phyloP scores from a whole-genome alignment of 2,113 vertebrate species.

The Ciconia maguari region DNA sequence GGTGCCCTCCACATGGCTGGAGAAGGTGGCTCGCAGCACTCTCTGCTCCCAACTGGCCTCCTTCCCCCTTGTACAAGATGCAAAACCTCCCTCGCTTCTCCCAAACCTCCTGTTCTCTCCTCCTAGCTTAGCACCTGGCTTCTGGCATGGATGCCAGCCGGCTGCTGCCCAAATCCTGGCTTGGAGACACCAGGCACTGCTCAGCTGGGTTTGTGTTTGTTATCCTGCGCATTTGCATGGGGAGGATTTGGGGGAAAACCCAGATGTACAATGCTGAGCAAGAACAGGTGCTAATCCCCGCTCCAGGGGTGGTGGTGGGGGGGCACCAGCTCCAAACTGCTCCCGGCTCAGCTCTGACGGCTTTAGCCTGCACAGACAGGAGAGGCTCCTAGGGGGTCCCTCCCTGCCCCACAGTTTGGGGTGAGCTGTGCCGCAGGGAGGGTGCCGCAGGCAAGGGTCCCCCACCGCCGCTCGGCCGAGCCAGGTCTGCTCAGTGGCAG shows the following conservation, averaged over 20 bases:
- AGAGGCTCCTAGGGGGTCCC: not conserved
- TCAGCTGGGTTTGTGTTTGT: conserved; percentile 34
- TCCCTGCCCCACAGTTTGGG: not conserved
- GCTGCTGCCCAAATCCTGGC: conserved; percentile 37
- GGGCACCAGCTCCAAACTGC: not conserved
- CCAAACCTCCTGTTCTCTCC: not conserved
- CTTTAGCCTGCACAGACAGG: not conserved
- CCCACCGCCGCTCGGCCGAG: rapidly evolving
- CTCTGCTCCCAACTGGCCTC: not conserved
- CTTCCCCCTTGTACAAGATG: not conserved
- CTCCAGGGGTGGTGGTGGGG: not conserved
- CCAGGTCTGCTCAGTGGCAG: not conserved
- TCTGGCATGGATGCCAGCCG: not conserved
- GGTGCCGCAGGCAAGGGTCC: not conserved
- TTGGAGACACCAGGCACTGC: not conserved
- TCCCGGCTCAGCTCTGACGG: not conserved
- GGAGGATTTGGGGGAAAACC: conserved; percentile 48
- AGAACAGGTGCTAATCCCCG: not conserved
- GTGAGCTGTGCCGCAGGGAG: not conserved
- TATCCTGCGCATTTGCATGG: conserved; percentile 1
- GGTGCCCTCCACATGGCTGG: not conserved
- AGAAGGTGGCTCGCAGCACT: not conserved
- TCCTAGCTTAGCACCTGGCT: conserved; percentile 20
- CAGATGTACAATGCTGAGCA: not conserved
- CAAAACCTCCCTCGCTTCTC: not conserved